A percentile compares a stretch with the other conserved stretches of the same genome.
Evolutionary conservation across 2,113 vertebrate genomes (phyloP).

Genomic region (Procavia capensis): DNA sequence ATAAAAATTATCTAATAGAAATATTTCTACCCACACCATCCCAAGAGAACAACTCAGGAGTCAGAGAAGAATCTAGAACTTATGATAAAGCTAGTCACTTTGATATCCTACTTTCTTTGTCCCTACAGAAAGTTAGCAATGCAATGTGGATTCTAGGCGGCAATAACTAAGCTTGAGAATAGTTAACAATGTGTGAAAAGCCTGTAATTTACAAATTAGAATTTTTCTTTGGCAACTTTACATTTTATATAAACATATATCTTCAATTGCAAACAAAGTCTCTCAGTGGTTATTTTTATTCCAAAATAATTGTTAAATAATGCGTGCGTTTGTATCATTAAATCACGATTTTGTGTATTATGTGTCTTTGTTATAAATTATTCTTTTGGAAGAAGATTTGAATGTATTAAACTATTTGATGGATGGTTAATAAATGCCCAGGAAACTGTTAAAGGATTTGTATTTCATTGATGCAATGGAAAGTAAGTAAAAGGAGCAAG

Average conservation of each 20-base stretch:
- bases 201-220: neutral
- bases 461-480: neutral
- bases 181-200: neutral
- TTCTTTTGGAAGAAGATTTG: conserved; percentile 16
- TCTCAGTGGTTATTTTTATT: neutral
- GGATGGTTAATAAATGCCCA: neutral
- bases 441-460: neutral
- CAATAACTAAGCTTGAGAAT: neutral
- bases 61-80: neutral
- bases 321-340: neutral
- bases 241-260: neutral
- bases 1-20: neutral
- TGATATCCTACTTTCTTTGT: neutral
- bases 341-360: neutral
- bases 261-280: neutral
- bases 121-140: neutral
- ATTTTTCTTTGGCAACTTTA: neutral
- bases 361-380: neutral
- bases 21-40: neutral
- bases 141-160: neutral
- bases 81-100: neutral
- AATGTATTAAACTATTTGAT: neutral
- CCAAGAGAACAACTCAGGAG: neutral
- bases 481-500: neutral
- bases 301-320: neutral